A percentile compares a stretch with the other conserved stretches of the same genome.
These are phyloP conservation scores for Tortrix viridana DNA, from an alignment of 2,888 invertebrate genomes.

Conservation along the genomic window DNA sequence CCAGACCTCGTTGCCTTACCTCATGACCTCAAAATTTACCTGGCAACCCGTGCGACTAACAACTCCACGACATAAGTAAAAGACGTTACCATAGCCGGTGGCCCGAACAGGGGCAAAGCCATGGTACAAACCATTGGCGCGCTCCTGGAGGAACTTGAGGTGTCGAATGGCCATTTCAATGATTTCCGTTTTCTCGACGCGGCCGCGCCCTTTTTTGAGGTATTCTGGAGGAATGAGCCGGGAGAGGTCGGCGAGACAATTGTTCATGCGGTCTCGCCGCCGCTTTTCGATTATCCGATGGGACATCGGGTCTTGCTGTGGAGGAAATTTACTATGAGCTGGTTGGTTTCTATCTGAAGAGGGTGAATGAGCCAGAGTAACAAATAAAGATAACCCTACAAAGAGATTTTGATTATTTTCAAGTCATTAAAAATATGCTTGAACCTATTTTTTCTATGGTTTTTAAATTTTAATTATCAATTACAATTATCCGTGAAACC, in stretches of 20 bases:
- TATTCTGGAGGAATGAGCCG: conserved; percentile 96
- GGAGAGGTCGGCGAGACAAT: conserved; percentile 96
- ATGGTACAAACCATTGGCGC: conserved; percentile 76
- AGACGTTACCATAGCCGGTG: conserved; percentile 42
- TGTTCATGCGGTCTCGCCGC: conserved; percentile 98
- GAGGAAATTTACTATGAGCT: conserved; percentile 37
- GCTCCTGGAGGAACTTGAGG: conserved; percentile 93
- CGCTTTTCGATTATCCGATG: conserved; percentile 98
- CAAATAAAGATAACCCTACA: no score
- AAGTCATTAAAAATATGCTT: no score
- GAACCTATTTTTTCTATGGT: no score
- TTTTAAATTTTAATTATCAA: no score
- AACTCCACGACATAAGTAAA: conserved; percentile 39
- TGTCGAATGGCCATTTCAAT: conserved; percentile 99
- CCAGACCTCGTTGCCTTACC: conserved; percentile 15
- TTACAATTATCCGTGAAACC: no score
- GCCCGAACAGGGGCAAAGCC: conserved; percentile 38
- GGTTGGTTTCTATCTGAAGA: neutral
- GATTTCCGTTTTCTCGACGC: conserved; percentile 98
- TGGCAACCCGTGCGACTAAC: conserved; percentile 42
- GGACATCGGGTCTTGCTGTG: conserved; percentile 97
- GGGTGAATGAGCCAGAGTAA: neutral
- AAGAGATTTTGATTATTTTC: no score
- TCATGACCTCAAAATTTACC: conserved; percentile 20
- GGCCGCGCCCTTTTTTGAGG: conserved; percentile 96